Evolutionary conservation across 2,113 vertebrate species (phyloP), one percentile per base, ranked within the genome.

Genomic region (Colistium nudipinnis): DNA sequence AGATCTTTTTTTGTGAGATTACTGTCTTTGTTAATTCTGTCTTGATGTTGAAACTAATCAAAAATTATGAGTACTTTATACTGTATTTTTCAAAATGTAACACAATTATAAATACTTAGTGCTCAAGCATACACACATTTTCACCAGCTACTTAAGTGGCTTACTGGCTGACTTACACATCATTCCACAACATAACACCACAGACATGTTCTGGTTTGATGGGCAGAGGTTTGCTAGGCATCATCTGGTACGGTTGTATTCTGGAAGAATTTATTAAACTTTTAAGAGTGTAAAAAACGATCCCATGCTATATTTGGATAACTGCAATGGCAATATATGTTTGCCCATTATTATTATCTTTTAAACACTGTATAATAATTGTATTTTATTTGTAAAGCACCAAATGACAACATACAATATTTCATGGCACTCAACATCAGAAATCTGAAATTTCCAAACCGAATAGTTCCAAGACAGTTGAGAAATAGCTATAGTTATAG

Each of bases 81-180:
- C 7, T 3, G 12, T 2, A 4, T 14, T 7, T 43, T 52, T 39
- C 28, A 45, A 16, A 2, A 51, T 64, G 79, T 19, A 16, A 59
- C 47, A 19, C 28, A 71, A 25, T 24, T 28, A 38, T 7, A 51
- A 61, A 22, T 14, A 2, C 43, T 48, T 71, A 59, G 59, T 39
- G 11, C 55, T 68, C 55, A 41, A 68, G 9, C 52, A 56, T 45
- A 67, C 56, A 61, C 65, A 60, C 33, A 74, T 71, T 24, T 71
- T 54, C 2, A 0, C 14, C 41, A 78, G 57, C 70, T 62, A 49
- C 62, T 71, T 45, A 72, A 53, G 22, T 39, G 64, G 41, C 69
- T 79, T 31, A 71, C 10, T 65, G 38, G 20, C 52, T 38, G 16
- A 7, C 63, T 53, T 9, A 24, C 53, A 80, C 64, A 33, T n/a